Evolutionary conservation across 2,888 invertebrate species (phyloP), one percentile per base, ranked within the genome.

Genomic region (Rhabditoides inermis): DNA sequence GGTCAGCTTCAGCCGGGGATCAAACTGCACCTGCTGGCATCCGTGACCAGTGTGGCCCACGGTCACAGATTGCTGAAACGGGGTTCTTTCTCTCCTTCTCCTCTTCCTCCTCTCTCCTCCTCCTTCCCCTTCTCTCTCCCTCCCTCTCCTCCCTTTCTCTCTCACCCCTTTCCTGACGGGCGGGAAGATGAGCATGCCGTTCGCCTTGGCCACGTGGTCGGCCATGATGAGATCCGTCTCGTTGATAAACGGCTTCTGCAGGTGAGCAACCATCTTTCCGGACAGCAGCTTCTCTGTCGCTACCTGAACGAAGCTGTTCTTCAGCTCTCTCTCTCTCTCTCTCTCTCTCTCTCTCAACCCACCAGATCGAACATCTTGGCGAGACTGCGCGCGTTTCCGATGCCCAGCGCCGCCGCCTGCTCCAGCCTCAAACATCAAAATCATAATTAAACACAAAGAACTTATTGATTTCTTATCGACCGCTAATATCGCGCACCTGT

Each of bases 341-440:
- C 20, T 39, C 10, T 12, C 40, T 18, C n/a, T 39, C 40, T 39
- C 10, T 12, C 10, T 7, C 26, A 15, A 18, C 45, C 36, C 20
- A 70, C 60, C 52, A 69, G 51, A 40, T 68, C 64, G 55, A 74
- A 73, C 3, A 73, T 61, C 42, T 64, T 55, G 5, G 64, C 73
- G 40, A 73, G 54, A 28, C 69, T 66, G 41, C 65, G 55, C 15
- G 74, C 73, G 44, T 70, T 74, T 45, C 70, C 68, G 37, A 73
- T 69, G 40, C 73, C 73, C 15, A 74, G 57, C 2, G 73, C 72
- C 2, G 68, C 73, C 2, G 68, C 62, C 51, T 73, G 74, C 48
- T 73, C 73, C 26, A 73, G 42, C 45, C 56, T 55, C 44, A 35
- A 56, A 7, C 12, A 20, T 32, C 32, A 32, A 32, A 32, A 32